Conservation (phyloP, 2,888 invertebrate genomes). For the Spisula subtruncata region DNA sequence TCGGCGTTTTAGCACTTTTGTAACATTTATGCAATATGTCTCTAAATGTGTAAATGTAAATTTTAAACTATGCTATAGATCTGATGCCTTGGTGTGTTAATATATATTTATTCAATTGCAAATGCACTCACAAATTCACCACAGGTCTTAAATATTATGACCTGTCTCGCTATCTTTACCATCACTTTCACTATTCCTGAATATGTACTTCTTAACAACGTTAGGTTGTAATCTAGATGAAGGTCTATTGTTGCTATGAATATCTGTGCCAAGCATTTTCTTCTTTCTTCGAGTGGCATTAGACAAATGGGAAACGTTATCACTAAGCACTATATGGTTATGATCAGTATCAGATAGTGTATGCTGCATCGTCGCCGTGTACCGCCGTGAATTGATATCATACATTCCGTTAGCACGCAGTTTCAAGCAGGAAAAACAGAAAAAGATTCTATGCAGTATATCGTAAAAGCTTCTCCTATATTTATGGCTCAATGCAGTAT, state of each 20-base stretch:
- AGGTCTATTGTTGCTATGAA: constrained; percentile 48
- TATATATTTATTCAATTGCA: no score
- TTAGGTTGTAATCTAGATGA: neutral
- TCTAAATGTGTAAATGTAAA: no score
- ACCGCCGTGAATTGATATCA: constrained; percentile 46
- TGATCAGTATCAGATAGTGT: constrained; percentile 63
- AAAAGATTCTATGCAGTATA: constrained; percentile 74
- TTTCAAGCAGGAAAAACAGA: constrained; percentile 60
- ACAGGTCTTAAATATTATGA: neutral
- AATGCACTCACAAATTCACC: no score
- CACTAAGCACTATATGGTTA: constrained; percentile 59
- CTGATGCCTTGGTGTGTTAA: no score
- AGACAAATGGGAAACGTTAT: neutral
- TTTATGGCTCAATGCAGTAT: constrained; percentile 88
- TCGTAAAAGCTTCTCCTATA: constrained; percentile 86
- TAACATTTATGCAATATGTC: no score
- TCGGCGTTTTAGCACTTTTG: no score
- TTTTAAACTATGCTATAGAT: no score
- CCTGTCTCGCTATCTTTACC: neutral
- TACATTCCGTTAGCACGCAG: constrained; percentile 31
- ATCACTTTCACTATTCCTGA: constrained; percentile 18
- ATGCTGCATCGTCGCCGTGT: constrained; percentile 66
- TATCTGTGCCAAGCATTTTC: constrained; percentile 58
- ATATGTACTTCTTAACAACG: constrained; percentile 58
- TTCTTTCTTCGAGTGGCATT: constrained; percentile 30